Evolutionary conservation across 2,888 invertebrate genomes (phyloP).

Genomic region (Tinea semifulvella): DNA sequence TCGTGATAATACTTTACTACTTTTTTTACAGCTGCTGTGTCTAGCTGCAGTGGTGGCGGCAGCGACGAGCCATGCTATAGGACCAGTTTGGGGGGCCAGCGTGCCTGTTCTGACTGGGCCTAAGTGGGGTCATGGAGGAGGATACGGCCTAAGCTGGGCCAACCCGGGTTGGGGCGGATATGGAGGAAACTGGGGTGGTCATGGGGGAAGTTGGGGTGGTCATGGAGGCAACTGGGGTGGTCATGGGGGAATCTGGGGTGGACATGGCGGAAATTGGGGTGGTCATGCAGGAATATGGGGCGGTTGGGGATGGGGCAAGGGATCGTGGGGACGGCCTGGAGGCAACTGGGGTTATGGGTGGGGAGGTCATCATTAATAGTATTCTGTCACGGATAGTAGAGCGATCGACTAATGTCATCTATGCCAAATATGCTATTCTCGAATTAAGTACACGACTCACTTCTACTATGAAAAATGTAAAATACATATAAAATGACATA

Average conservation of each 20-base stretch:
- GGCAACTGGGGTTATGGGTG: background rate
- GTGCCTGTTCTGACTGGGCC: background rate
- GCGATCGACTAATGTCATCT: too few species aligned
- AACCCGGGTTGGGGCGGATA: background rate
- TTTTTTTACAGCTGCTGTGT: background rate
- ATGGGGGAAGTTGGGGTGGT: background rate
- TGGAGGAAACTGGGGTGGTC: background rate
- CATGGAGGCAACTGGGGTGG: background rate
- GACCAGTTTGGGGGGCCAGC: background rate
- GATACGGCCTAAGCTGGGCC: background rate
- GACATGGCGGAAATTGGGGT: background rate
- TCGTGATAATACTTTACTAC: too few species aligned
- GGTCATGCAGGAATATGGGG: background rate
- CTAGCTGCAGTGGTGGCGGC: background rate
- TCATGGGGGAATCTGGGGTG: background rate
- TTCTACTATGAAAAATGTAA: too few species aligned
- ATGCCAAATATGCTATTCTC: too few species aligned
- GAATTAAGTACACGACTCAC: too few species aligned
- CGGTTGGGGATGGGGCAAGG: background rate
- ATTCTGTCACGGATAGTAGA: too few species aligned
- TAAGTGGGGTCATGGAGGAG: conserved; percentile 1
- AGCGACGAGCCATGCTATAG: background rate
- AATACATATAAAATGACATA: too few species aligned
- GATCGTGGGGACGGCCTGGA: background rate
- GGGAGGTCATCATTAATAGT: too few species aligned